Evolutionary conservation across 2,113 vertebrate species (phyloP), one percentile per base, ranked within the genome.

Genomic region (Tylochromis polylepis): DNA sequence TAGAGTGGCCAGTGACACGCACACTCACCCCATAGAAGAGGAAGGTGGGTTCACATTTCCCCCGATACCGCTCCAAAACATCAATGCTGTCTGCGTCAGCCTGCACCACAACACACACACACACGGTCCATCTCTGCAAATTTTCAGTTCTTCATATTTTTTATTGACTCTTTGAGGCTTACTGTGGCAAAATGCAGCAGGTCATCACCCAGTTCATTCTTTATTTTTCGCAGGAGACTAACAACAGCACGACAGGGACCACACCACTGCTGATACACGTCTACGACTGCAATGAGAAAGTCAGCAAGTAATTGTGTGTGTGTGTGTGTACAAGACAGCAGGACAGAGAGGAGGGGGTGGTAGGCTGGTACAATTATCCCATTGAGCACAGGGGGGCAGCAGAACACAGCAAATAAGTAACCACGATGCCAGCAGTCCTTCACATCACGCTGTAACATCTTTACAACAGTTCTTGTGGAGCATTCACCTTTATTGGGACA

Each of bases 221-320:
- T 98, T 84, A 99, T 96, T 96, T 98, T 99, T 89, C 95, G 95
- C 65, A 99, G 97, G 27, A 99, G 97, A 90, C 96, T 97, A 83
- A 98, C 94, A 38, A 97, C 96, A 6, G 98, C 95, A 86, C 96
- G 97, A 91, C 98, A 99, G 22, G 98, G 98, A n/a, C 99, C 99
- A 84, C 98, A 99, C 98, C 98, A 99, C 83, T 96, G 96, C 85
- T 99, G 98, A 91, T 97, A 97, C 4, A 96, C 97, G 11, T 99
- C 98, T 1, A 98, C 96, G 85, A 99, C 99, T 99, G 49, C 36
- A 81, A n/a, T 12, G 5, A 83, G 3, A 77, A 11, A n/a, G 16
- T 18, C 34, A 38, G 51, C 7, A 56, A 24, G 11, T 34, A n/a
- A 38, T n/a, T n/a, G 11, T 65, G 53, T 55, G 22, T 60, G 60